A percentile compares a stretch with the other conserved stretches of the same genome.
Evolutionary conservation across 2,888 invertebrate species (phyloP).

Genomic region (Eubasilissa splendida): DNA sequence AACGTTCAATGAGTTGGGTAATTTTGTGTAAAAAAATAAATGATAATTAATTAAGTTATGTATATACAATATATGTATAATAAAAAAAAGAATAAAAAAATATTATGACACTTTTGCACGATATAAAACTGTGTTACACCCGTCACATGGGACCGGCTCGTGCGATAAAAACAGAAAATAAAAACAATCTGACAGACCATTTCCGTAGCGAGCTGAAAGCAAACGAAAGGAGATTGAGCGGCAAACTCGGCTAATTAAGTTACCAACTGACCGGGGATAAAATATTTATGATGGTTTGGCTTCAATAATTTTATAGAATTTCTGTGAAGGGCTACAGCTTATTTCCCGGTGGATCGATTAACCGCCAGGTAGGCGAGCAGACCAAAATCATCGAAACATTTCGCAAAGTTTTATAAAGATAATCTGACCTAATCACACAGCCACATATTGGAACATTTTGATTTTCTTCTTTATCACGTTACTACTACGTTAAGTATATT

Average conservation of each 20-base stretch:
- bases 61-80: too few relatives aligned
- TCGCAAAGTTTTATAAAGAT: background rate
- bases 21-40: too few relatives aligned
- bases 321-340: background rate
- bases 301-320: background rate
- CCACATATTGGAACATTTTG: too few relatives aligned
- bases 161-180: background rate
- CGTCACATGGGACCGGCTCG: too few relatives aligned
- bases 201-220: background rate
- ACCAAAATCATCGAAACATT: background rate
- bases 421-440: too few relatives aligned
- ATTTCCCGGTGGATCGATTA: background rate
- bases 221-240: background rate
- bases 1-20: too few relatives aligned
- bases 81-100: too few relatives aligned
- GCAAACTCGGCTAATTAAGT: background rate
- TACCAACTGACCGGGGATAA: background rate
- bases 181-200: background rate
- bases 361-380: background rate
- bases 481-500: too few relatives aligned
- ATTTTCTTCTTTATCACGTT: too few relatives aligned
- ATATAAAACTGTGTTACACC: too few relatives aligned
- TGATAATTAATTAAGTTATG: too few relatives aligned
- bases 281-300: background rate
- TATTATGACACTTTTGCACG: too few relatives aligned